phyloP scores from a whole-genome alignment of 2,888 invertebrate genomes.

The Allygus modestus region DNA sequence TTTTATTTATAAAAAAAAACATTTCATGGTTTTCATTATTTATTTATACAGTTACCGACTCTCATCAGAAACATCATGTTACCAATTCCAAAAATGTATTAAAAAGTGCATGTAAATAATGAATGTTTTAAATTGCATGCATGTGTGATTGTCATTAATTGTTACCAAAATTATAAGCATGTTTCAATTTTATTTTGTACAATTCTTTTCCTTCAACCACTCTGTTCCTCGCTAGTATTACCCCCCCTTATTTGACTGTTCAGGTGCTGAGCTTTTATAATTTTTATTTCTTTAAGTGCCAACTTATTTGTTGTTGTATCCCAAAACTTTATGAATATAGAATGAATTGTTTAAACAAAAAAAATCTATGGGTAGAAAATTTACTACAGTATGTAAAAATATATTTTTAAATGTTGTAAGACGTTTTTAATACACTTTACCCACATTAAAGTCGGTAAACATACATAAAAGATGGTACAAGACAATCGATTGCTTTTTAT shows the following conservation, averaged over 20 bases:
- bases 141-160: slow-evolving; percentile 18
- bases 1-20: slow-evolving; percentile 34
- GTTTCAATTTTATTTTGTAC: slow-evolving; percentile 10
- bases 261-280: too few species aligned
- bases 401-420: too few species aligned
- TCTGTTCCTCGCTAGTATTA: background rate
- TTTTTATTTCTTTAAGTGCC: too few species aligned
- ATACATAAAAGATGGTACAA: too few species aligned
- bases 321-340: too few species aligned
- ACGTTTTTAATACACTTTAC: too few species aligned
- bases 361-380: too few species aligned
- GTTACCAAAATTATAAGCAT: slow-evolving; percentile 42
- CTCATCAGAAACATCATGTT: background rate
- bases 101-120: slow-evolving; percentile 8
- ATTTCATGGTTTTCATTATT: slow-evolving; percentile 21
- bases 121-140: background rate
- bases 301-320: too few species aligned
- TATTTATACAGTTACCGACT: slow-evolving; percentile 20
- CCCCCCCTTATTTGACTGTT: background rate
- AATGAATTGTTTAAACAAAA: too few species aligned
- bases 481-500: too few species aligned
- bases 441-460: too few species aligned
- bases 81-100: background rate
- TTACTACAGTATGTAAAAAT: too few species aligned
- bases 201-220: background rate